Evolutionary conservation across 2,113 vertebrate genomes (phyloP).

Genomic region (Scatophagus argus): DNA sequence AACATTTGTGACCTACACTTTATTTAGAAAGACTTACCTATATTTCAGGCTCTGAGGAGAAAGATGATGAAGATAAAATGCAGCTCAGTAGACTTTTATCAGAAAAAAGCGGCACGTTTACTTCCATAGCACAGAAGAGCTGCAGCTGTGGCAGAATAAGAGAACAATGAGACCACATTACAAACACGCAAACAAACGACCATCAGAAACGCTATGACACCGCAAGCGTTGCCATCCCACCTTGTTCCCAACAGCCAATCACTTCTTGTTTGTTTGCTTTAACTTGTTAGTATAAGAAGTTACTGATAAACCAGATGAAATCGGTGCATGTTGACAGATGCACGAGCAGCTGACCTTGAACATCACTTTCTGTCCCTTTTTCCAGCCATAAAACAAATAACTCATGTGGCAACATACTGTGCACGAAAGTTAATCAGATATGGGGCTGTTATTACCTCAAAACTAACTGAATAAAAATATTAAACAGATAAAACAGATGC

Average conservation of each 20-base stretch:
- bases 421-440: not conserved
- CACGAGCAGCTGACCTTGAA: conserved; percentile 5
- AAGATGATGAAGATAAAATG: conserved; percentile 4
- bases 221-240: conserved; percentile 1
- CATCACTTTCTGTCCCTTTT: not conserved
- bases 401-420: not conserved
- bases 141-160: not conserved
- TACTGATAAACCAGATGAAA: conserved; percentile 78
- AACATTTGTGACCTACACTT: not conserved
- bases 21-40: conserved; percentile 51
- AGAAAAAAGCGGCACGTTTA: not conserved
- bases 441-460: not conserved
- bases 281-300: conserved; percentile 44
- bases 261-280: conserved; percentile 42
- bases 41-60: conserved; percentile 1
- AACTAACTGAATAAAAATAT: not conserved
- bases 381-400: conserved; percentile 1
- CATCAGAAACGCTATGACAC: conserved; percentile 3
- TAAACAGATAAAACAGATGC: not conserved
- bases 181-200: conserved; percentile 5
- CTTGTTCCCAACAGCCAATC: conserved; percentile 49
- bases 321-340: conserved; percentile 62
- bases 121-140: not conserved
- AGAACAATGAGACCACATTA: not conserved
- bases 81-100: not conserved